A percentile compares a stretch with the other conserved stretches of the same genome.
These are phyloP conservation scores for Crocallis elinguaria DNA, from an alignment of 2,888 invertebrate genomes.

Conservation along the genomic window DNA sequence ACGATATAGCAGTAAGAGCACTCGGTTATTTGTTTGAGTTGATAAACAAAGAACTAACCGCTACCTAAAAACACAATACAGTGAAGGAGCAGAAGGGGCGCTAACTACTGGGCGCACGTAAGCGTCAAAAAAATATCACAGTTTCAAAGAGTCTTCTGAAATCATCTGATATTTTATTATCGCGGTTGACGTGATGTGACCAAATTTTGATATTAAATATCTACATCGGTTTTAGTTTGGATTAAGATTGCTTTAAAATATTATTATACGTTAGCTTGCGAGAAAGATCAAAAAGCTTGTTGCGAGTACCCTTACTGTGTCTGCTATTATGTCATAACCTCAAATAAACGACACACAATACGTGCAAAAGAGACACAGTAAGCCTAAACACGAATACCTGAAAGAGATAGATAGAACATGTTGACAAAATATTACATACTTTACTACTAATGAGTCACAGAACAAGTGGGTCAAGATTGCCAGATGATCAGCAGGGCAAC, in stretches of 20 bases:
- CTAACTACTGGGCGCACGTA: too few species aligned
- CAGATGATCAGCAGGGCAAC: slow-evolving; percentile 20
- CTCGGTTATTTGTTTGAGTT: neutral
- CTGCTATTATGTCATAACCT: slow-evolving; percentile 22
- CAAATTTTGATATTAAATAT: too few species aligned
- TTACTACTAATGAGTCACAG: slow-evolving; percentile 19
- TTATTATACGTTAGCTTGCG: neutral
- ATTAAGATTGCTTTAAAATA: too few species aligned
- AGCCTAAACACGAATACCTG: neutral
- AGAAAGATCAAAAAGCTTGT: neutral
- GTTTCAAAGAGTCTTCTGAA: too few species aligned
- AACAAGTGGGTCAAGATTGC: slow-evolving; percentile 36
- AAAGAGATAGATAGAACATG: slow-evolving; percentile 16
- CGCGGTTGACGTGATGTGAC: too few species aligned
- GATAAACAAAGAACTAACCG: too few species aligned
- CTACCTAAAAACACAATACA: too few species aligned
- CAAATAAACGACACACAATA: slow-evolving; percentile 22
- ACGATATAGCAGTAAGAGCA: slow-evolving; percentile 19
- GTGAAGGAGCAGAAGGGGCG: too few species aligned
- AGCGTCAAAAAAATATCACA: too few species aligned
- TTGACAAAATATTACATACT: slow-evolving; percentile 24
- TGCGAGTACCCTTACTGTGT: slow-evolving; percentile 9
- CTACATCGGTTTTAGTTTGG: too few species aligned
- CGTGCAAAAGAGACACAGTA: slow-evolving; percentile 15
- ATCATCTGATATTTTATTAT: too few species aligned